Evolutionary conservation across 2,797 vertebrate species (phyloP).

Genomic region (Phaenicophaeus curvirostris): DNA sequence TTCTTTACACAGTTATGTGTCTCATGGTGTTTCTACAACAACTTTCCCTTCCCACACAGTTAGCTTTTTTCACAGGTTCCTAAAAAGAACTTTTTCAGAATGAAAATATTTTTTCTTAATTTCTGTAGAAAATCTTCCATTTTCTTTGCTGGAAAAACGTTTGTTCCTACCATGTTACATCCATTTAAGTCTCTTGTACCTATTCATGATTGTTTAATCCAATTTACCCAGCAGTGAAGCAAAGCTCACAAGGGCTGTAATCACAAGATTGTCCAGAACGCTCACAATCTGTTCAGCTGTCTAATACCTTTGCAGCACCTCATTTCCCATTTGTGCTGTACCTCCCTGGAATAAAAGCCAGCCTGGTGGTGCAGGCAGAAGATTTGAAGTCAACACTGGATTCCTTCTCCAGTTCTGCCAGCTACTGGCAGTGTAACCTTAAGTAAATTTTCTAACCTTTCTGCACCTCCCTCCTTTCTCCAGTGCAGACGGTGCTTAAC

Average conservation of each 20-base stretch:
- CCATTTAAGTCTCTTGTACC: neutral
- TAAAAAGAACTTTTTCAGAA: neutral
- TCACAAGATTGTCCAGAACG: conserved; percentile 37
- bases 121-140: neutral
- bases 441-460: neutral
- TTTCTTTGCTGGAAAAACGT: neutral
- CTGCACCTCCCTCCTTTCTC: neutral
- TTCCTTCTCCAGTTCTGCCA: neutral
- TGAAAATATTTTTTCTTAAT: neutral
- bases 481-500: neutral
- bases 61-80: neutral
- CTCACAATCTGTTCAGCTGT: conserved; percentile 45
- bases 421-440: neutral
- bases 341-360: neutral
- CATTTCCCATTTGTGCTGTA: neutral
- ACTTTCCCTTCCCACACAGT: neutral
- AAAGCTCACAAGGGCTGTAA: conserved; percentile 52
- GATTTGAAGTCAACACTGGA: neutral
- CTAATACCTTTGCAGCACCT: conserved; percentile 18
- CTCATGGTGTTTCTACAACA: neutral
- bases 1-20: neutral
- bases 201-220: conserved; percentile 41
- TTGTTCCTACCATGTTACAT: neutral
- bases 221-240: conserved; percentile 19
- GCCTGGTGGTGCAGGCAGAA: neutral